Evolutionary conservation across 2,888 invertebrate species (phyloP), one percentile per base, ranked within the genome.

Genomic region (Pollenia amentaria): DNA sequence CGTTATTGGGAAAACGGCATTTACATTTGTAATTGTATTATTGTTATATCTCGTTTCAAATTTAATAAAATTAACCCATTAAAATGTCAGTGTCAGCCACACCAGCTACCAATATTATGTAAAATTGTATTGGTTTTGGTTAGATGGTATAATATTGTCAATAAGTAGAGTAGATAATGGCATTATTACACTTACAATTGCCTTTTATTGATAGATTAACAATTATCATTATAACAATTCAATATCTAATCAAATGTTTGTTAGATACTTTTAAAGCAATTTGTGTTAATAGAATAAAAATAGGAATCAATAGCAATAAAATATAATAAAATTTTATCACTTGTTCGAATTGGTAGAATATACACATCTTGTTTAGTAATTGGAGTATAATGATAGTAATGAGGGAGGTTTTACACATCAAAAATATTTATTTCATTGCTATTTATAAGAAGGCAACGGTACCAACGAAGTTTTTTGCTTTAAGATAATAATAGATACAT

Each of bases 81-180:
- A 11, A 65, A 53, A n/a, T 7, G 12, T 29, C 11, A 40, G 0
- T n/a, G 12, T 53, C 40, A 51, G 29, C 12, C 14, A 42, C 6
- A 57, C n/a, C n/a, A n/a, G 0, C 29, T n/a, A 64, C 9, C 48
- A 51, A 29, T 11, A 51, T 42, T 14, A 11, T n/a, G 42, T 64
- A 42, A 51, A 51, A 51, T 51, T 48, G 10, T 51, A 62, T 18
- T 48, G 40, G 10, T 40, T 51, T 10, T 51, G 10, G 9, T 62
- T 16, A 2, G 42, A 44, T 44, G 14, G 48, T 29, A 72, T 21
- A 2, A 18, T 53, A 53, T n/a, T 18, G 29, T 48, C n/a, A 44
- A n/a, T 46, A 6, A 29, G 16, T 21, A 55, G 21, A 11, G 18
- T 3, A 53, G 76, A 65, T 77, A 77, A 77, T 67, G 76, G 44